Percentiles rank a stretch among this genome's conserved stretches.
Evolutionary conservation across 2,888 invertebrate genomes (phyloP).

Genomic region (Tetragonisca angustula): DNA sequence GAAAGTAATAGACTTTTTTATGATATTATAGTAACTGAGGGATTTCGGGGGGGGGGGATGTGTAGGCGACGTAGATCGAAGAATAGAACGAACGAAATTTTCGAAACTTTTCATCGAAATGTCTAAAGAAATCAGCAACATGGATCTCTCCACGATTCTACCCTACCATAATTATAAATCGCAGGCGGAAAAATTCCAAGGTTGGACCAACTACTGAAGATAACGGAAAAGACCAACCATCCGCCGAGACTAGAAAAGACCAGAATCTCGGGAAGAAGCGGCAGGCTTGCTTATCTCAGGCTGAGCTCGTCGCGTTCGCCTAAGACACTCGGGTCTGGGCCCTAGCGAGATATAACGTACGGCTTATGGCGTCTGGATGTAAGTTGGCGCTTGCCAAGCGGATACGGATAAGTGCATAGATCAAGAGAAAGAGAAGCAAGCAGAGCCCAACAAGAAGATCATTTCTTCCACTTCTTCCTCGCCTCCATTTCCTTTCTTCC

Average conservation of each 20-base stretch:
- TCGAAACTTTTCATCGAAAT: no score
- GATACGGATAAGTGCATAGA: slow-evolving; percentile 70
- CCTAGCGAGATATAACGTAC: slow-evolving; percentile 61
- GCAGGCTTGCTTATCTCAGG: slow-evolving; percentile 58
- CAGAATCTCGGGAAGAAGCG: slow-evolving; percentile 30
- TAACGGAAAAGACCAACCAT: slow-evolving; percentile 41
- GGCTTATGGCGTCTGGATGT: slow-evolving; percentile 62
- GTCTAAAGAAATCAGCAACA: no score
- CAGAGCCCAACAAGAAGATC: slow-evolving; percentile 44
- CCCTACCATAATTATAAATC: no score
- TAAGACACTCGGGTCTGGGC: slow-evolving; percentile 60
- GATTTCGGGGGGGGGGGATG: no score
- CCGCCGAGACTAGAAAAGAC: slow-evolving; percentile 33
- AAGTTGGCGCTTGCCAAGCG: slow-evolving; percentile 66
- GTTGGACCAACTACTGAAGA: background rate
- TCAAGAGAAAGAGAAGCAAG: slow-evolving; percentile 63
- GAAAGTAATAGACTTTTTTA: no score
- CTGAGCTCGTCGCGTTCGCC: slow-evolving; percentile 54
- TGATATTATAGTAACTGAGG: no score
- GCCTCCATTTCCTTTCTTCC: slow-evolving; percentile 9
- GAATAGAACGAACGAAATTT: no score
- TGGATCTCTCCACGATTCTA: no score
- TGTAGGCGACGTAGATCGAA: no score
- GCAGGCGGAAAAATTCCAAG: no score
- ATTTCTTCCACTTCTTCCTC: slow-evolving; percentile 10